A percentile compares a stretch with the other conserved stretches of the same genome.
Evolutionary conservation across 2,797 vertebrate genomes (phyloP).

Genomic region (Microchirus variegatus): DNA sequence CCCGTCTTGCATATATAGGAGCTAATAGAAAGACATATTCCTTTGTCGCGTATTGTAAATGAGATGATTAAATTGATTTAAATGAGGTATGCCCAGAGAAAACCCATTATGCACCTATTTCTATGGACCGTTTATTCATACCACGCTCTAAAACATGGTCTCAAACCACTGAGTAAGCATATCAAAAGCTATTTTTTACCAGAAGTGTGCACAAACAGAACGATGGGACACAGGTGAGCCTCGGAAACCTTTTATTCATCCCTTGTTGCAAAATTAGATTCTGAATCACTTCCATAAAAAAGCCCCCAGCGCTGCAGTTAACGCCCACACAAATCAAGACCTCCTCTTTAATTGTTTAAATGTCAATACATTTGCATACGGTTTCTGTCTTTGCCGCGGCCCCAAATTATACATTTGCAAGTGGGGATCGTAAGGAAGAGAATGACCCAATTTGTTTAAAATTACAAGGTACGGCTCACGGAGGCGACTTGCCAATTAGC

Average conservation of each 20-base stretch:
- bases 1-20: constrained; percentile 37
- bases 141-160: constrained; percentile 46
- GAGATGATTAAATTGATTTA: constrained; percentile 71
- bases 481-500: constrained; percentile 65
- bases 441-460: constrained; percentile 71
- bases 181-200: constrained; percentile 55
- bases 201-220: constrained; percentile 55
- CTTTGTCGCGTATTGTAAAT: constrained; percentile 50
- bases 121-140: constrained; percentile 46
- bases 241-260: constrained; percentile 64
- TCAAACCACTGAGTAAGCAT: constrained; percentile 64
- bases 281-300: constrained; percentile 48
- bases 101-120: constrained; percentile 49
- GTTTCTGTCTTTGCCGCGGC: constrained; percentile 48
- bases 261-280: constrained; percentile 58
- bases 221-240: constrained; percentile 68
- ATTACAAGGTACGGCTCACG: constrained; percentile 50
- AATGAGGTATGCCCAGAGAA: constrained; percentile 60
- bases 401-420: constrained; percentile 57
- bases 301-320: constrained; percentile 51
- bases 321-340: constrained; percentile 64
- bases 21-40: constrained; percentile 56
- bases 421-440: constrained; percentile 41
- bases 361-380: constrained; percentile 71
- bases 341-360: constrained; percentile 69